Conservation (phyloP, 2,113 vertebrate genomes). For the Solea solea region DNA sequence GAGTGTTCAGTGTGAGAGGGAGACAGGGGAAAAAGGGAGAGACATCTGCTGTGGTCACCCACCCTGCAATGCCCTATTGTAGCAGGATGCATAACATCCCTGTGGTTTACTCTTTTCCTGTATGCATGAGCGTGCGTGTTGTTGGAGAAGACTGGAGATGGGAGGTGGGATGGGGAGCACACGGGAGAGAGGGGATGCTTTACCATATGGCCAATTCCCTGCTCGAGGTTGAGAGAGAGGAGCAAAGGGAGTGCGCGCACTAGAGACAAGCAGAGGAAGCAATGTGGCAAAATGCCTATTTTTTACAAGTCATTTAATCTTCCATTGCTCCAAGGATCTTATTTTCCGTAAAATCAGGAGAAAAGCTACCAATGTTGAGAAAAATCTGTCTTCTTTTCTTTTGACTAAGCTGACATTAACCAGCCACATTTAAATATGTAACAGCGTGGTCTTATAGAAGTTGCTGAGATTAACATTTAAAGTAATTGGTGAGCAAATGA, state of each 20-base stretch:
- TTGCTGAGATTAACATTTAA: conserved; percentile 23
- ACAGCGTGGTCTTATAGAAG: conserved; percentile 13
- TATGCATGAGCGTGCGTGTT: conserved; percentile 41
- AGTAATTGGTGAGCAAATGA: conserved; percentile 37
- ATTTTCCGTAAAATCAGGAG: conserved; percentile 27
- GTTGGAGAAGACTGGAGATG: conserved; percentile 30
- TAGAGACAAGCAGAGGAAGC: conserved; percentile 28
- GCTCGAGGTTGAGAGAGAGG: conserved; percentile 39
- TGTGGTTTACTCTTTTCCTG: conserved; percentile 48
- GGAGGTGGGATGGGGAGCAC: conserved; percentile 40
- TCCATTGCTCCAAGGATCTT: conserved; percentile 6
- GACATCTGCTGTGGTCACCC: conserved; percentile 67
- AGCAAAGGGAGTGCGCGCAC: conserved; percentile 33
- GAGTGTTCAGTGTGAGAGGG: conserved; percentile 34
- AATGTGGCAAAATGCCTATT: conserved; percentile 27
- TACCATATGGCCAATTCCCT: conserved; percentile 67
- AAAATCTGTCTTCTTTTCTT: conserved; percentile 17
- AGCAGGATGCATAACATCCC: conserved; percentile 32
- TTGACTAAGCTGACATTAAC: conserved; percentile 16
- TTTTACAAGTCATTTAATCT: conserved; percentile 41
- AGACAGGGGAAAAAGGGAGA: conserved; percentile 46
- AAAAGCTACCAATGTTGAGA: conserved; percentile 24
- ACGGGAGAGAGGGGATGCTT: conserved; percentile 48
- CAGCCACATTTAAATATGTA: conserved; percentile 26
- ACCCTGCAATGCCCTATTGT: conserved; percentile 58